A percentile compares a stretch with the other conserved stretches of the same genome.
Conservation (phyloP, 2,888 invertebrate genomes). For the Nomada lathburiana region DNA sequence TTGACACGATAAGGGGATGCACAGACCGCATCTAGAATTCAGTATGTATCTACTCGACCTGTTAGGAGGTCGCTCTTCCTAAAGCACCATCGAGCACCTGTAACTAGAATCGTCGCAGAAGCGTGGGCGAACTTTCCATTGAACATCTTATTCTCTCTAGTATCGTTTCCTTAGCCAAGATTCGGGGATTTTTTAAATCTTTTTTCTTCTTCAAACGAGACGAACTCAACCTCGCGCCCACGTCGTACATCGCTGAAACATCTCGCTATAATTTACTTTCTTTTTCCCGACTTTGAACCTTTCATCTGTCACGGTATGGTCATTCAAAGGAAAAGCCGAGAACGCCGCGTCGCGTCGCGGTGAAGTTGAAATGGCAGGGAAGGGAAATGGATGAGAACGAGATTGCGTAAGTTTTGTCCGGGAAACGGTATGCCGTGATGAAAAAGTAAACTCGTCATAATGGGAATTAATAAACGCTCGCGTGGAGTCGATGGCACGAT, state of each 20-base stretch:
- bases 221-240: neutral
- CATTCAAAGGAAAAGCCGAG: neutral
- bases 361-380: neutral
- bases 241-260: neutral
- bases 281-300: neutral
- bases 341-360: neutral
- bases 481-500: neutral
- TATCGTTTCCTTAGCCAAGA: constrained; percentile 4
- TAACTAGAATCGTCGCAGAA: neutral
- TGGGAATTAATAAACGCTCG: constrained; percentile 3
- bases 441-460: neutral
- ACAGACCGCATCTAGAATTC: neutral
- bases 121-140: neutral
- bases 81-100: neutral
- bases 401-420: neutral
- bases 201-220: neutral
- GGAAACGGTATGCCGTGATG: neutral
- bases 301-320: neutral
- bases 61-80: constrained; percentile 12
- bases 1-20: neutral
- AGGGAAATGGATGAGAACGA: neutral
- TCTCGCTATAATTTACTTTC: constrained; percentile 21
- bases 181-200: constrained; percentile 30
- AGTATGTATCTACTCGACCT: neutral
- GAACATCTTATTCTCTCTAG: constrained; percentile 26